Base-by-base conservation (phyloP, 2,888 invertebrate genomes). In the Amphipoea oculea region DNA sequence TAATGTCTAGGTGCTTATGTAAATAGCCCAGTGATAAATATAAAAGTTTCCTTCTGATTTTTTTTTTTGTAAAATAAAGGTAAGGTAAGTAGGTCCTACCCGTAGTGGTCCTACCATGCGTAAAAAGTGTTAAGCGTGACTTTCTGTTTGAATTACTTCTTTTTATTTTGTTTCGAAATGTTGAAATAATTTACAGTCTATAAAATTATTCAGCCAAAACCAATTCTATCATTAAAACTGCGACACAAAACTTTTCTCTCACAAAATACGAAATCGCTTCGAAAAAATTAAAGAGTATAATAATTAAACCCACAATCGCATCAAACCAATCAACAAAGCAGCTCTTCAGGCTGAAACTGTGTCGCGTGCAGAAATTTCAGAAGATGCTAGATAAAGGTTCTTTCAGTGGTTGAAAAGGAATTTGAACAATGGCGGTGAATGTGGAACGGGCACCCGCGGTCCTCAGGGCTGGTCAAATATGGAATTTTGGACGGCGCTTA, bases 351-450 rank as follows among this genome's bases (percentile, higher is more conserved):
- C 74, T 79, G 78, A 76, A 87, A 87, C 88, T 84, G 83, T 88
- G 89, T 89, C 90, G 89, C 89, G 89, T 86, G 85, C 88, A 88
- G 89, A 89, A 85, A 87, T 89, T 88, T 89, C 86, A 88, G 85
- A 86, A 89, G 88, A 85, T 82, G 87, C 81, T 79, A 88, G 88
- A 90, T 91, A 92, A 92, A 91, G 90, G 91, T 89, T 92, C 90
- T 88, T 92, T 89, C 90, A 89, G 88, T 86, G 86, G 87, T 83
- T 91, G 91, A 90, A 91, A 92, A 90, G 92, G 91, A 89, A 92
- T 90, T 88, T 86, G 88, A 91, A 91, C 92, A 92, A 91, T 90
- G 89, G 89, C 77, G 65, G 66, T 79, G 83, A 89, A 89, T 86
- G 83, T 84, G 84, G 77, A 78, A 82, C 80, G 67, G 54, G n/a